phyloP scores from a whole-genome alignment of 1,140 invertebrate species.

The Monochamus saltuarius region DNA sequence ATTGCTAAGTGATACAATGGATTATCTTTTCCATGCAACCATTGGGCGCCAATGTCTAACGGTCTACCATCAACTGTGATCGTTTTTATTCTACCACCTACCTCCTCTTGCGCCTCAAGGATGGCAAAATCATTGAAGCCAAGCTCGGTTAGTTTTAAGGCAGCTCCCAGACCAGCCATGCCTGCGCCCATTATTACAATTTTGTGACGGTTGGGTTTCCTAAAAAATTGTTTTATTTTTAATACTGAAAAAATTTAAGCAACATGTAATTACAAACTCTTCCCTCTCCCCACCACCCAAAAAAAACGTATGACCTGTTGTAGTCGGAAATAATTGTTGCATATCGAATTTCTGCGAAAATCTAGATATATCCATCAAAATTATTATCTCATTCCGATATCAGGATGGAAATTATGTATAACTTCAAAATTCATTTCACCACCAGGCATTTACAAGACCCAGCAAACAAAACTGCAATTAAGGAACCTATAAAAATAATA shows the following conservation, averaged over 20 bases:
- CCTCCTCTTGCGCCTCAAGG: conserved; percentile 57
- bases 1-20: conserved; percentile 56
- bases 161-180: conserved; percentile 61
- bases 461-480: too few species aligned
- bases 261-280: too few species aligned
- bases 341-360: too few species aligned
- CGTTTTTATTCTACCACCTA: conserved; percentile 66
- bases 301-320: too few species aligned
- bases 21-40: conserved; percentile 70
- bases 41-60: conserved; percentile 72
- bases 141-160: conserved; percentile 53
- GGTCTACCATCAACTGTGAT: conserved; percentile 49
- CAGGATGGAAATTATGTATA: too few species aligned
- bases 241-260: not conserved
- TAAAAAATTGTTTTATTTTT: conserved; percentile 8
- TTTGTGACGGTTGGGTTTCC: conserved; percentile 19
- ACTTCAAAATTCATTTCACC: too few species aligned
- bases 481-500: too few species aligned
- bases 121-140: conserved; percentile 59
- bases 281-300: too few species aligned
- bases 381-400: too few species aligned
- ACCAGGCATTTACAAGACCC: too few species aligned
- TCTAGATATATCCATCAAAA: too few species aligned
- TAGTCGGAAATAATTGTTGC: too few species aligned
- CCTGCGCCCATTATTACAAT: conserved; percentile 65